phyloP scores from a whole-genome alignment of 2,888 invertebrate genomes.

The Lasioglossum figueresi region DNA sequence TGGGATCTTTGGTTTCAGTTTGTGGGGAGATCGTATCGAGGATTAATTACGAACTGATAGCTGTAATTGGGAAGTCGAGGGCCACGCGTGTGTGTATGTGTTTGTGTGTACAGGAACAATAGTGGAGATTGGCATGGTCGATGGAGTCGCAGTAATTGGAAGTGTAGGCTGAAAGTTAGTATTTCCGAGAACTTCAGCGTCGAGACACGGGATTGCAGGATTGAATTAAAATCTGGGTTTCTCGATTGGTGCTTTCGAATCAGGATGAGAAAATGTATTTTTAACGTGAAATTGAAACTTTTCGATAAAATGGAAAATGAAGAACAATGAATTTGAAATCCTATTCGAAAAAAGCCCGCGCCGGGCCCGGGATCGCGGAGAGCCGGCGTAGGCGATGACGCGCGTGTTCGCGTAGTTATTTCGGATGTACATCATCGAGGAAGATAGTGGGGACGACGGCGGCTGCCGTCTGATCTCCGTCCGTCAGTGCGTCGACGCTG shows the following conservation, averaged over 20 bases:
- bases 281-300: no score
- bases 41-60: slow-evolving; percentile 3
- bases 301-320: background rate
- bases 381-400: slow-evolving; percentile 65
- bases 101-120: background rate
- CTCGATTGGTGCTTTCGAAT: no score
- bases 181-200: background rate
- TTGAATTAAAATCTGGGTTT: background rate
- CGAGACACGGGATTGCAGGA: background rate
- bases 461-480: slow-evolving; percentile 81
- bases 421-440: slow-evolving; percentile 81
- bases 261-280: no score
- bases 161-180: background rate
- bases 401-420: slow-evolving; percentile 64
- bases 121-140: background rate
- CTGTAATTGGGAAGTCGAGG: background rate
- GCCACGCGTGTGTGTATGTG: background rate
- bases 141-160: background rate
- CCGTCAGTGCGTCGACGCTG: slow-evolving; percentile 75
- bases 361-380: background rate
- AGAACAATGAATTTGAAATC: background rate
- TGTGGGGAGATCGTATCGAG: background rate
- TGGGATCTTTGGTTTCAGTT: background rate
- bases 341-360: background rate
- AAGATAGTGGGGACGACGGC: slow-evolving; percentile 78